These are phyloP conservation scores for Alfaro cultratus DNA, from an alignment of 2,797 vertebrate genomes.

Conservation along the genomic window DNA sequence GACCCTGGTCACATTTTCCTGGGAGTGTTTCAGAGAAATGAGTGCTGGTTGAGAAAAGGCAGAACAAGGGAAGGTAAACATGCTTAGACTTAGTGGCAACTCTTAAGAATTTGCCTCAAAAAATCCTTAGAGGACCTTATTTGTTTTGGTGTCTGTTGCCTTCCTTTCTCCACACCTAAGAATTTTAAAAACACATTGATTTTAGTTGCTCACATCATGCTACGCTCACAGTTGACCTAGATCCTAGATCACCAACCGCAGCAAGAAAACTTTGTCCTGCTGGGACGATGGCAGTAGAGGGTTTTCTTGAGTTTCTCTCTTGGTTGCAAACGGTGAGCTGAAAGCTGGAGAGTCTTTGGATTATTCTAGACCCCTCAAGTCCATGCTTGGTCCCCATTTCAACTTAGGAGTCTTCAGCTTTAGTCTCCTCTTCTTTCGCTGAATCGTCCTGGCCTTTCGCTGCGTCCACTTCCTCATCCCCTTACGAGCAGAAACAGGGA, in stretches of 20 bases:
- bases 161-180: too few relatives aligned
- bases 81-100: slow-evolving; percentile 14
- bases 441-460: slow-evolving; percentile 49
- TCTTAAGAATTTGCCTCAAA: background rate
- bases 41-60: slow-evolving; percentile 14
- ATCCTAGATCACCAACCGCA: slow-evolving; percentile 24
- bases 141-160: background rate
- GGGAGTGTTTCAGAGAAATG: slow-evolving; percentile 12
- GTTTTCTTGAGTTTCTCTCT: slow-evolving; percentile 27
- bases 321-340: slow-evolving; percentile 1
- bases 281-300: slow-evolving; percentile 16
- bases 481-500: slow-evolving; percentile 36
- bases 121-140: background rate
- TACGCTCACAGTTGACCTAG: slow-evolving; percentile 15
- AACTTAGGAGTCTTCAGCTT: slow-evolving; percentile 55
- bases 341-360: slow-evolving; percentile 9
- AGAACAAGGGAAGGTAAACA: background rate
- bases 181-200: background rate
- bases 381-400: background rate
- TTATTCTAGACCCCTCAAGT: background rate
- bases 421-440: slow-evolving; percentile 58
- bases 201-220: slow-evolving; percentile 5
- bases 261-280: slow-evolving; percentile 14
- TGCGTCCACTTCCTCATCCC: slow-evolving; percentile 50
- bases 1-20: slow-evolving; percentile 4